Conservation (phyloP, 2,888 invertebrate species). For the Gerris lacustris region DNA sequence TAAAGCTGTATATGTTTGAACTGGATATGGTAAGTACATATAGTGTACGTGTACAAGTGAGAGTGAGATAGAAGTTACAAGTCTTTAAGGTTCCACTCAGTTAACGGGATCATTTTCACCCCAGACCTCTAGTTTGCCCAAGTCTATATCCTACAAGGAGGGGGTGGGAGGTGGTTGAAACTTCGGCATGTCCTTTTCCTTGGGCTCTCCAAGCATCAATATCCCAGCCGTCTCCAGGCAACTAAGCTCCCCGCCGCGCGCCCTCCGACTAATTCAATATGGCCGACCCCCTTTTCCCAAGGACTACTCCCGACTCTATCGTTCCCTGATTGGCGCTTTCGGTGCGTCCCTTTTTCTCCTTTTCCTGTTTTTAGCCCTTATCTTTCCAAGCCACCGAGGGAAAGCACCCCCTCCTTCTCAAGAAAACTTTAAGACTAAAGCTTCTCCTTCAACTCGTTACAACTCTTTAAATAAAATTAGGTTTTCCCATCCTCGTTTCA, state of each 20-base stretch:
- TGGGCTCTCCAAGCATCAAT: background rate
- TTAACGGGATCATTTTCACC: constrained; percentile 1
- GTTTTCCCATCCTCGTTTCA: background rate
- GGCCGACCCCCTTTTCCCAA: background rate
- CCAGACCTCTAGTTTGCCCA: background rate
- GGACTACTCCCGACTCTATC: background rate
- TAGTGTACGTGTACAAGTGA: background rate
- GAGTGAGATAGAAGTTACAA: background rate
- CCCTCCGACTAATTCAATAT: constrained; percentile 1
- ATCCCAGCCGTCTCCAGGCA: background rate
- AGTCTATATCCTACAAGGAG: no score
- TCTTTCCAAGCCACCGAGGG: no score
- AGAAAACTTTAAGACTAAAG: no score
- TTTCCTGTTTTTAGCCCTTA: no score
- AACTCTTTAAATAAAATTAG: constrained; percentile 3
- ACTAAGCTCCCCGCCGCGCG: background rate
- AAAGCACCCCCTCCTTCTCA: no score
- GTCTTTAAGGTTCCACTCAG: constrained; percentile 1
- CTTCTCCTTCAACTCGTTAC: background rate
- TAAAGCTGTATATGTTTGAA: no score
- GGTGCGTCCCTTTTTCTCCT: no score
- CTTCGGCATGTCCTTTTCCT: no score
- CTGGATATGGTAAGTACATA: no score
- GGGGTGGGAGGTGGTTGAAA: no score
- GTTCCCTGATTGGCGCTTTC: constrained; percentile 2